Evolutionary conservation across 2,113 vertebrate species (phyloP), one percentile per base, ranked within the genome.

Genomic region (Grantiella picta): DNA sequence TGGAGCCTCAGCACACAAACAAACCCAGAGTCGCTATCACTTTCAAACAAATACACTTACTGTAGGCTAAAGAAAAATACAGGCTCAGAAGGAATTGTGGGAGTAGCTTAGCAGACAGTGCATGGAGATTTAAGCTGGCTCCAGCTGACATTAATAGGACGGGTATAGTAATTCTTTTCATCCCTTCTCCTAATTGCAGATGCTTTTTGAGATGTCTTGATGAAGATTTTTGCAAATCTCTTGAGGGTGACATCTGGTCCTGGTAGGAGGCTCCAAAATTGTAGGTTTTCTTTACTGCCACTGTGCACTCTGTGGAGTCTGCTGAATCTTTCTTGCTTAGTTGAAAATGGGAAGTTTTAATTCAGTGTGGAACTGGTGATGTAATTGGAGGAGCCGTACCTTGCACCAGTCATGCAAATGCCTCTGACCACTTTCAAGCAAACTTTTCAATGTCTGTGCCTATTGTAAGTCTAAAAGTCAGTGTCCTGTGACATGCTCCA

Each of bases 121-220:
- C 36, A 5, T 23, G 15, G 66, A 79, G 61, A 57, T 85, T 63
- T 53, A 82, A 85, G 66, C 35, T 76, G 75, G 14, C 59, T 91
- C 73, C 54, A 69, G 73, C 16, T 91, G 81, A 87, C 50, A 53
- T 72, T 76, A 69, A 61, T 65, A 91, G 70, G 45, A 85, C n/a
- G 63, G 23, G 11, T 54, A 59, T 57, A 69, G 53, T 79, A 64
- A 87, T 94, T 90, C 8, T 70, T 91, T 89, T 85, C 45, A 82
- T 82, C 66, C 36, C 45, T 85, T 76, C 29, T 89, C 38, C 52
- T 94, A 95, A 92, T 90, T 94, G 63, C 81, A 72, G 49, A 85
- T 80, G 73, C 59, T 79, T 95, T 87, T 83, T 86, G 49, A 86
- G 90, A 33, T 72, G 71, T 40, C 54, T 77, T 65, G 63, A 44